phyloP scores from a whole-genome alignment of 1,140 invertebrate species.

The Stegodyphus mimosarum region DNA sequence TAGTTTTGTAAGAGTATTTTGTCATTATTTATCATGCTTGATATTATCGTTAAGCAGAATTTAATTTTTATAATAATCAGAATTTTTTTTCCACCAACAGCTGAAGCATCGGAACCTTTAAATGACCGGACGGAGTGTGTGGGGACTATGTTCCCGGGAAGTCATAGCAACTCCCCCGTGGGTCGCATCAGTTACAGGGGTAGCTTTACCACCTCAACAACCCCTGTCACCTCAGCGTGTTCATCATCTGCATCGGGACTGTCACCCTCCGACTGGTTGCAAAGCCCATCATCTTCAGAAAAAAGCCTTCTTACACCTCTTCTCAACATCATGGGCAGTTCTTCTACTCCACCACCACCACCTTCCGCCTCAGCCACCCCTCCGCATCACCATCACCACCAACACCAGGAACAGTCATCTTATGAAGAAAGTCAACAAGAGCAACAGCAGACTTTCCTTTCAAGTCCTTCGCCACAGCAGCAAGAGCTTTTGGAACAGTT shows the following conservation, averaged over 20 bases:
- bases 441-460: conserved; percentile 3
- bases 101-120: conserved; percentile 51
- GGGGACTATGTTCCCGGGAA: conserved; percentile 56
- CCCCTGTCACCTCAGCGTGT: conserved; percentile 41
- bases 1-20: no score
- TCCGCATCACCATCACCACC: conserved; percentile 11
- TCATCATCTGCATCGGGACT: conserved; percentile 30
- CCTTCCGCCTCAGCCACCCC: conserved; percentile 3
- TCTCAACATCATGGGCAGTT: conserved; percentile 46
- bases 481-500: conserved; percentile 55
- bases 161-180: conserved; percentile 53
- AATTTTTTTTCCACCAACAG: neutral
- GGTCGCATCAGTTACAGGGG: conserved; percentile 57
- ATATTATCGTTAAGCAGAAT: no score
- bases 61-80: no score
- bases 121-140: conserved; percentile 46
- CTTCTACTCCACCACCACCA: conserved; percentile 10
- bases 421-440: neutral
- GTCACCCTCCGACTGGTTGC: conserved; percentile 51
- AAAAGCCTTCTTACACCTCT: conserved; percentile 50
- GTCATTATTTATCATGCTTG: no score
- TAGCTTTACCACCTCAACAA: conserved; percentile 58
- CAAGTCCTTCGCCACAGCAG: neutral
- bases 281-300: conserved; percentile 38
- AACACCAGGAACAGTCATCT: conserved; percentile 24